phyloP scores from a whole-genome alignment of 35 echinoderm and acorn worm genomes.

The Hemicentrotus pulcherrimus region DNA sequence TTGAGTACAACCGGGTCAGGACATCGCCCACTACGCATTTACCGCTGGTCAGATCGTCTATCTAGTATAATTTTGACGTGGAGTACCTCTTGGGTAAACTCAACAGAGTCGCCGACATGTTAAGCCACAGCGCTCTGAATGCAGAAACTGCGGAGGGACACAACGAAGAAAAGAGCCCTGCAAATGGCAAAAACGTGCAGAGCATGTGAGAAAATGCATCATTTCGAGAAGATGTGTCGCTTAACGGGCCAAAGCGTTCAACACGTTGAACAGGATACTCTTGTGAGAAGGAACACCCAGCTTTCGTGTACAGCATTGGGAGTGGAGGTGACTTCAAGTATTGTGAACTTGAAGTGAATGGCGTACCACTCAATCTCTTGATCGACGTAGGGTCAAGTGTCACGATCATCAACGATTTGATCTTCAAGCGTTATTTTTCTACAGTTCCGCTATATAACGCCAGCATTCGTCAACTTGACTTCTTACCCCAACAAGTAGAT shows the following conservation, averaged over 20 bases:
- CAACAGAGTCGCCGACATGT: constrained; percentile 50
- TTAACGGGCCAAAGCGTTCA: no score
- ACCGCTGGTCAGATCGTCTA: constrained; percentile 51
- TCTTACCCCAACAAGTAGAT: not conserved
- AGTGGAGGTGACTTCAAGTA: no score
- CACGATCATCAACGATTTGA: not conserved
- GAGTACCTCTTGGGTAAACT: constrained; percentile 51
- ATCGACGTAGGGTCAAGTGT: not conserved
- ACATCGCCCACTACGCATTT: constrained; percentile 64
- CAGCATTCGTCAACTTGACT: not conserved
- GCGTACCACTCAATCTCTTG: not conserved
- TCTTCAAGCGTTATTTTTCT: not conserved
- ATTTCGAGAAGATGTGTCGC: no score
- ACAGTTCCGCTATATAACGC: not conserved
- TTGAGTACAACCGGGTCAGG: constrained; percentile 52
- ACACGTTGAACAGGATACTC: no score
- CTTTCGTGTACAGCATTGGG: no score
- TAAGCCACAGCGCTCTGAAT: not conserved
- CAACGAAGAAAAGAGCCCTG: no score
- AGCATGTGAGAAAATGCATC: no score
- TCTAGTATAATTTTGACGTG: constrained; percentile 59
- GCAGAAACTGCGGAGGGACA: no score
- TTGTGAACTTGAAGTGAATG: not conserved
- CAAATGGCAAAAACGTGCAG: no score
- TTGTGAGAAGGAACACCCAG: no score